phyloP scores from a whole-genome alignment of 1,140 invertebrate genomes.

The Andricus grossulariae region DNA sequence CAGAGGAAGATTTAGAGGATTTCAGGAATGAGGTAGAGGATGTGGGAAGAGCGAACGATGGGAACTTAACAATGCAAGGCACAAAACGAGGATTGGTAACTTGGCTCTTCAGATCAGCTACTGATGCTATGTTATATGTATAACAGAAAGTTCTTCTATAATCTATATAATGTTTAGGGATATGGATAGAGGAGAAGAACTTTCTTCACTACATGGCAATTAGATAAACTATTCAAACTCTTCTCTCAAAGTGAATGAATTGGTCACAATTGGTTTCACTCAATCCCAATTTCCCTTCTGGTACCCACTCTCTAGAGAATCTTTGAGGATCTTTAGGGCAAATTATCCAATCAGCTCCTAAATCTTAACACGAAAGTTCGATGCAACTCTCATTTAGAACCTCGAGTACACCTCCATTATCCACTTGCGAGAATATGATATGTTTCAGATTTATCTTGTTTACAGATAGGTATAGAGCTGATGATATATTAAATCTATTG shows the following conservation, averaged over 20 bases:
- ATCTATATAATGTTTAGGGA: no score
- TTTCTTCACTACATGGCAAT: neutral
- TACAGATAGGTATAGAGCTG: neutral
- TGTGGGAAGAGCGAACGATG: neutral
- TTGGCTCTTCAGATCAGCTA: no score
- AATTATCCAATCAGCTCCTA: neutral
- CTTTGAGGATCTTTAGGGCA: neutral
- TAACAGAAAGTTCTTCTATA: no score
- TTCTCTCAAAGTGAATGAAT: neutral
- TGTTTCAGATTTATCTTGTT: neutral
- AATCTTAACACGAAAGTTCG: neutral
- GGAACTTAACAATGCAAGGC: no score
- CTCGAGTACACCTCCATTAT: no score
- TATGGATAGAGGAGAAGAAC: neutral
- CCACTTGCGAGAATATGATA: no score
- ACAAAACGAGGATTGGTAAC: no score
- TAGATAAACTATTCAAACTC: neutral
- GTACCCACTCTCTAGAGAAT: neutral
- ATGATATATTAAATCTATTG: conserved; percentile 1
- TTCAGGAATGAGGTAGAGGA: conserved; percentile 1
- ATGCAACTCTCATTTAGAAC: neutral
- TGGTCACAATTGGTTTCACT: conserved; percentile 4
- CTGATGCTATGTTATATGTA: no score
- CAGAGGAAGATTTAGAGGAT: conserved; percentile 4
- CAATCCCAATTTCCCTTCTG: neutral